phyloP scores from a whole-genome alignment of 1,140 invertebrate genomes.

The Drosophila pandora region DNA sequence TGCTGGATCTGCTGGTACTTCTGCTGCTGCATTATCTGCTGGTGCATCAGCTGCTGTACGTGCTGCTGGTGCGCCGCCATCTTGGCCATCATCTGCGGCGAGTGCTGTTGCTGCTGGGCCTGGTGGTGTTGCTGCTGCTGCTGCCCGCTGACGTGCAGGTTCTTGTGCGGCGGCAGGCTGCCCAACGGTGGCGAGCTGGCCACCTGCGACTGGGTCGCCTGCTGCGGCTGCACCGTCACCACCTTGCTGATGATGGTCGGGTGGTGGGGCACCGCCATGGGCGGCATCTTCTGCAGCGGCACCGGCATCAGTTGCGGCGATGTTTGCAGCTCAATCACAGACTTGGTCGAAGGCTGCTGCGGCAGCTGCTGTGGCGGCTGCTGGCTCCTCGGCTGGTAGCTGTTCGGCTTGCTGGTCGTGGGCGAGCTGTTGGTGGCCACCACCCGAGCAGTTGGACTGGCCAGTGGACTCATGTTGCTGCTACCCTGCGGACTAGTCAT shows the following conservation, averaged over 20 bases:
- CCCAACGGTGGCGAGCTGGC: constrained; percentile 62
- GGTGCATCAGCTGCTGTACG: constrained; percentile 61
- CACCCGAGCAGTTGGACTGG: constrained; percentile 63
- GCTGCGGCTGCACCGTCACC: constrained; percentile 75
- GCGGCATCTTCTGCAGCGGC: constrained; percentile 74
- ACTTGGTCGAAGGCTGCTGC: constrained; percentile 49
- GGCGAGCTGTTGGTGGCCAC: constrained; percentile 47
- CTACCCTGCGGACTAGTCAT: constrained; percentile 42
- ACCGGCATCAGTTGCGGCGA: constrained; percentile 58
- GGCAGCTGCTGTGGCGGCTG: constrained; percentile 25
- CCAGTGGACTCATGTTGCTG: constrained; percentile 57
- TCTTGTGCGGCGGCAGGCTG: constrained; percentile 65
- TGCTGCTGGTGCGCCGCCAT: constrained; percentile 65
- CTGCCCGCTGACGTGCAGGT: constrained; percentile 55
- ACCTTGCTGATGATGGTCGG: constrained; percentile 81
- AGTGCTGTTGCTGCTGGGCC: constrained; percentile 37
- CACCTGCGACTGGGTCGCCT: constrained; percentile 69
- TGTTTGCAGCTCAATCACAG: constrained; percentile 63
- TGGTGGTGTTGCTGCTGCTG: constrained; percentile 55
- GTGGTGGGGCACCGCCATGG: constrained; percentile 66
- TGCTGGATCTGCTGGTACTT: constrained; percentile 36
- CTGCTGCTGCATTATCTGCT: constrained; percentile 54
- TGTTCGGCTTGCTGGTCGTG: constrained; percentile 49
- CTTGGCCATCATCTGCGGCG: constrained; percentile 63
- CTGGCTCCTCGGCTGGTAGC: constrained; percentile 38